phyloP scores from a whole-genome alignment of 1,140 invertebrate genomes.

The Drosophila seguyi region DNA sequence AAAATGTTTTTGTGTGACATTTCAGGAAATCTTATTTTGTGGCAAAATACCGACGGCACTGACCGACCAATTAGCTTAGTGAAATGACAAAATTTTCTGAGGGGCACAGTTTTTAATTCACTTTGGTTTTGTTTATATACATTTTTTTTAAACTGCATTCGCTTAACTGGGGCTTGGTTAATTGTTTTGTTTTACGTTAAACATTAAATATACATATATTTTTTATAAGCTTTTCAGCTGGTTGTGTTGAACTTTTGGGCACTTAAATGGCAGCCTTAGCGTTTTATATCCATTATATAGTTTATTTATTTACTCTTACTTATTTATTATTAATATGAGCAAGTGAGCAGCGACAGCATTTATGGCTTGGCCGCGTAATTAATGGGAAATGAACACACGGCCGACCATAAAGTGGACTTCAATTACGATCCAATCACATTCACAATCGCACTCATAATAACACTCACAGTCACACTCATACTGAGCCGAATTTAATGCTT shows the following conservation, averaged over 20 bases:
- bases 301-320: conserved; percentile 66
- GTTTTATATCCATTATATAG: conserved; percentile 60
- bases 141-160: conserved; percentile 20
- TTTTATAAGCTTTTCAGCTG: conserved; percentile 59
- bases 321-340: conserved; percentile 68
- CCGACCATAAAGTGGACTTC: conserved; percentile 66
- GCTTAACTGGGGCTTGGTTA: conserved; percentile 50
- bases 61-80: conserved; percentile 10
- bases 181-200: conserved; percentile 59
- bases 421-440: conserved; percentile 47
- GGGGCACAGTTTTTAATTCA: conserved; percentile 15
- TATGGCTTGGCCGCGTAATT: conserved; percentile 56
- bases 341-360: conserved; percentile 35
- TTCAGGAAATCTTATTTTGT: conserved; percentile 7
- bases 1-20: conserved; percentile 11
- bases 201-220: conserved; percentile 13
- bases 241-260: conserved; percentile 58
- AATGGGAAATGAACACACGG: conserved; percentile 65
- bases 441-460: neutral
- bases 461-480: conserved; percentile 4
- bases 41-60: conserved; percentile 9
- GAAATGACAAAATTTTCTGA: conserved; percentile 7
- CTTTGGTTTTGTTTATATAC: neutral
- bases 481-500: conserved; percentile 35
- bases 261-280: conserved; percentile 62